Conservation (phyloP, 2,797 vertebrate species). For the Trachurus trachurus region DNA sequence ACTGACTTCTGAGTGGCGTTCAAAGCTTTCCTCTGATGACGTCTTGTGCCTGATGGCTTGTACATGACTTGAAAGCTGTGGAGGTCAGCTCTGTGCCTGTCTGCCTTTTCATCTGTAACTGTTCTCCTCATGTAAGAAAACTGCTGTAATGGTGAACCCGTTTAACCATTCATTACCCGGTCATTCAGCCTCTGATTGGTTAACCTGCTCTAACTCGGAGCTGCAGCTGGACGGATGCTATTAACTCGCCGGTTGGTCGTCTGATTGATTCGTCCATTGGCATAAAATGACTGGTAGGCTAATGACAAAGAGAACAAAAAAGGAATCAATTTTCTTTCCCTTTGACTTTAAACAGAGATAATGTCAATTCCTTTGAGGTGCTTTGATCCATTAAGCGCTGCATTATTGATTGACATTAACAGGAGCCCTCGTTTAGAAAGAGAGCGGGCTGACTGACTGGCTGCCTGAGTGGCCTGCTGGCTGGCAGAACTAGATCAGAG, state of each 20-base stretch:
- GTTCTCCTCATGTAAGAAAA: constrained; percentile 11
- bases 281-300: constrained; percentile 66
- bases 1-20: not conserved
- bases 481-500: constrained; percentile 43
- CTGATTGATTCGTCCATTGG: constrained; percentile 65
- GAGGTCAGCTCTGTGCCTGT: constrained; percentile 5
- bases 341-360: constrained; percentile 74
- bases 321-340: constrained; percentile 66
- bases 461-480: constrained; percentile 26
- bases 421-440: constrained; percentile 71
- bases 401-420: constrained; percentile 86
- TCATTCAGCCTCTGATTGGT: constrained; percentile 3
- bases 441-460: constrained; percentile 41
- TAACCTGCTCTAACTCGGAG: constrained; percentile 47
- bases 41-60: not conserved
- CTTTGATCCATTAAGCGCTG: constrained; percentile 83
- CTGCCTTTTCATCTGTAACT: constrained; percentile 26
- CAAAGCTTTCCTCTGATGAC: constrained; percentile 6
- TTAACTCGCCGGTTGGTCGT: constrained; percentile 49
- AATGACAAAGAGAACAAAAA: constrained; percentile 65
- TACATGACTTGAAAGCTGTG: constrained; percentile 11
- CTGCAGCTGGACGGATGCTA: constrained; percentile 45
- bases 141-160: constrained; percentile 25
- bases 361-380: constrained; percentile 77
- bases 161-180: constrained; percentile 25